phyloP scores from a whole-genome alignment of 2,113 vertebrate species.

The Cygnus buccinator region DNA sequence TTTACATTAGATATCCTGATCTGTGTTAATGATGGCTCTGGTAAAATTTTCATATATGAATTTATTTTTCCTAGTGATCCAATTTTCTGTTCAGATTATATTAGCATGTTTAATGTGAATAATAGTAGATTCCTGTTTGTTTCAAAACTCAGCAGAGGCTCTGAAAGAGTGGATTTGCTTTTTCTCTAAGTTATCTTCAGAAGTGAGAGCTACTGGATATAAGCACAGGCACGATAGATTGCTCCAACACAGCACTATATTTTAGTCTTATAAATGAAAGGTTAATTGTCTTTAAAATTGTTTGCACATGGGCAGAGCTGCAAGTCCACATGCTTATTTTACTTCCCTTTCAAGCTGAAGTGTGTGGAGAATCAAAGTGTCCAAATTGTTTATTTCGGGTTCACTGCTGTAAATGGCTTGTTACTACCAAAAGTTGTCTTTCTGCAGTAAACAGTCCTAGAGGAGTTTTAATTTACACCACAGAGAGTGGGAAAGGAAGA shows the following conservation, averaged over 20 bases:
- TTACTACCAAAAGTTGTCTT: neutral
- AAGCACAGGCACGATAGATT: neutral
- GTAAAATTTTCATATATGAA: constrained; percentile 30
- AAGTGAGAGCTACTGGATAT: neutral
- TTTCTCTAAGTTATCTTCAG: neutral
- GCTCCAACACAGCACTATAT: neutral
- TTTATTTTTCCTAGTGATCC: constrained; percentile 38
- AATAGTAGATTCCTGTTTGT: neutral
- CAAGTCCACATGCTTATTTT: neutral
- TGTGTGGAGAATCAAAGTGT: neutral
- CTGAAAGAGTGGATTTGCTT: neutral
- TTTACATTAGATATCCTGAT: constrained; percentile 31
- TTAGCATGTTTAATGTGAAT: constrained; percentile 31
- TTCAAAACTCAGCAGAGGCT: neutral
- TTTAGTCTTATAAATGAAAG: neutral
- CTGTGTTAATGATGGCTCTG: neutral
- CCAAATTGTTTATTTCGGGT: neutral
- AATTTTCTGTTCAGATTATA: constrained; percentile 3
- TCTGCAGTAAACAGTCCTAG: neutral
- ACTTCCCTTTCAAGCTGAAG: neutral
- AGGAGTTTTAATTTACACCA: neutral
- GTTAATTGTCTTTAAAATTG: constrained; percentile 3
- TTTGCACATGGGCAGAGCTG: neutral
- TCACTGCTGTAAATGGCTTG: neutral
- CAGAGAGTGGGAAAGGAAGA: accelerated